These are phyloP conservation scores for Epizoanthus illoricatus DNA, from an alignment of 92 coral and sea anemone species.

Conservation along the genomic window DNA sequence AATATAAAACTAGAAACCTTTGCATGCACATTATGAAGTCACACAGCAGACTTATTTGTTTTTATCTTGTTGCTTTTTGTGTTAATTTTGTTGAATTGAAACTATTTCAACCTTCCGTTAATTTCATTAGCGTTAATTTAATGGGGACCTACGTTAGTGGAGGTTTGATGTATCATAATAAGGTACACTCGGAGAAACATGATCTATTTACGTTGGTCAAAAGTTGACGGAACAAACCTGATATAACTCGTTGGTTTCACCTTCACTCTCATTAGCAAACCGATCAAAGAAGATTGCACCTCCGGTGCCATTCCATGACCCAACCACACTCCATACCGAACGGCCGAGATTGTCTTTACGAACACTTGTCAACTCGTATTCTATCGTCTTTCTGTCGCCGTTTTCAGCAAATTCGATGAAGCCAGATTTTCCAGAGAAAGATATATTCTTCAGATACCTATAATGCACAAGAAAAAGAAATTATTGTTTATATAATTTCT, in stretches of 20 bases:
- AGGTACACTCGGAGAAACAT: too few relatives aligned
- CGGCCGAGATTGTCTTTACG: background rate
- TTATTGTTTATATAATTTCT: background rate
- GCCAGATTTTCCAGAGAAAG: slow-evolving; percentile 3
- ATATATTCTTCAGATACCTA: background rate
- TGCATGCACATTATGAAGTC: too few relatives aligned
- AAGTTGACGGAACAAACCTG: background rate
- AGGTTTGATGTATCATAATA: too few relatives aligned
- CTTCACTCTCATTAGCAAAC: background rate
- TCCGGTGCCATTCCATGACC: background rate
- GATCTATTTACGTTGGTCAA: too few relatives aligned
- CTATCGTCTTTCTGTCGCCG: slow-evolving; percentile 13
- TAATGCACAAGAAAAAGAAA: background rate
- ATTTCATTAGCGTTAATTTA: too few relatives aligned
- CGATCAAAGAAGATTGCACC: background rate
- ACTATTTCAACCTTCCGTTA: too few relatives aligned
- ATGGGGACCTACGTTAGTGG: too few relatives aligned
- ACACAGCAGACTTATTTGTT: too few relatives aligned
- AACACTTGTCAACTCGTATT: background rate
- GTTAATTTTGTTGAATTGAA: too few relatives aligned
- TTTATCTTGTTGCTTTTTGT: too few relatives aligned
- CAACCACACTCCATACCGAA: background rate
- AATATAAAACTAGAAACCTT: too few relatives aligned
- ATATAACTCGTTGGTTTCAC: background rate
- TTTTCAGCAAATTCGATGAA: slow-evolving; percentile 7